Evolutionary conservation across 2,797 vertebrate species (phyloP).

Genomic region (Artibeus jamaicensis): DNA sequence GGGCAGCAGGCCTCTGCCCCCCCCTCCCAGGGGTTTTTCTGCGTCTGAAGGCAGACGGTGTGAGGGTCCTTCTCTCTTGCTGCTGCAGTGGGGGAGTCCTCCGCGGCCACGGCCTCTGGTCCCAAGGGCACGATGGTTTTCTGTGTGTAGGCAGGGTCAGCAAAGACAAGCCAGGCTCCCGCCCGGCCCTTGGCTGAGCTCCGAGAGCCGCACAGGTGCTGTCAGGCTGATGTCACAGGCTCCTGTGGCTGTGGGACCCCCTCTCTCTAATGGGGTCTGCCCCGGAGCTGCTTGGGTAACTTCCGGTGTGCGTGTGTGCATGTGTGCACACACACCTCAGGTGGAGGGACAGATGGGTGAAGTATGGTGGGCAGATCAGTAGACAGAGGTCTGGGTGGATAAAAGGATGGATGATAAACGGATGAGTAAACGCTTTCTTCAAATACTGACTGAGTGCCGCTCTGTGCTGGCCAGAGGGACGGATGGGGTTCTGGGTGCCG

Average conservation of each 20-base stretch:
- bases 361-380: too few relatives aligned
- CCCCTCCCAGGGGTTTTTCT: neutral
- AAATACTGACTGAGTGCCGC: neutral
- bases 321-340: neutral
- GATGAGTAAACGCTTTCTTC: neutral
- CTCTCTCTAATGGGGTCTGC: neutral
- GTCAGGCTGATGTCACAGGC: neutral
- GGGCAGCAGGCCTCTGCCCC: neutral
- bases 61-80: neutral
- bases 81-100: neutral
- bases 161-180: neutral
- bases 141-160: rapidly evolving
- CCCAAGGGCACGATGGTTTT: rapidly evolving
- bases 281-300: neutral
- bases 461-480: neutral
- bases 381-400: too few relatives aligned
- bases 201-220: rapidly evolving
- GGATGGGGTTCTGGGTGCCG: too few relatives aligned
- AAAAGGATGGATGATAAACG: neutral
- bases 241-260: neutral
- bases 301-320: neutral
- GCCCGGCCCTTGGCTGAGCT: neutral
- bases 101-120: neutral
- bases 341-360: too few relatives aligned
- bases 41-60: rapidly evolving